phyloP scores from a whole-genome alignment of 2,888 invertebrate species.

The Digitonthophagus gazella region DNA sequence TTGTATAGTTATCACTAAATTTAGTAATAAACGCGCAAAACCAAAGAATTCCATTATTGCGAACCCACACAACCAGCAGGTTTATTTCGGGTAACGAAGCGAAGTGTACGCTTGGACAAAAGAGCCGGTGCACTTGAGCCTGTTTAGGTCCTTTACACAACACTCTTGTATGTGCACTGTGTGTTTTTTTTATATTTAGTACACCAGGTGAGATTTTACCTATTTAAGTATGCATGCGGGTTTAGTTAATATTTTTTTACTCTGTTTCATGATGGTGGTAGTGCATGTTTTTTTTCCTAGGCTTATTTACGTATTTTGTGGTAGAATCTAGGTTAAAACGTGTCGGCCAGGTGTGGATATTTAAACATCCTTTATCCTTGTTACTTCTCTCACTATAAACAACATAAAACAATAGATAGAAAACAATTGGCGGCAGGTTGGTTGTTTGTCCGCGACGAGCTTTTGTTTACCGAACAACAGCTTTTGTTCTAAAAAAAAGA shows the following conservation, averaged over 20 bases:
- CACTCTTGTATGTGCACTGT: constrained; percentile 11
- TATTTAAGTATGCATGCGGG: constrained; percentile 13
- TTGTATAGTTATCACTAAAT: background rate
- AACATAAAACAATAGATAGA: background rate
- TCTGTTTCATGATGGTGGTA: background rate
- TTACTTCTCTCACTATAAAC: too few species aligned
- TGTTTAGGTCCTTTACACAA: constrained; percentile 12
- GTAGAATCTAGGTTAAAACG: too few species aligned
- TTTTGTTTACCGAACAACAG: background rate
- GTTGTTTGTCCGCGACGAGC: background rate
- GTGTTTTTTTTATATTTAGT: constrained; percentile 1
- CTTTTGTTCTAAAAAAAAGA: background rate
- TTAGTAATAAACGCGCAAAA: background rate
- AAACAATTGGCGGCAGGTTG: background rate
- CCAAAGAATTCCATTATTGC: background rate
- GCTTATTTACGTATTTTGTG: background rate
- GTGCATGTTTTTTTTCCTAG: background rate
- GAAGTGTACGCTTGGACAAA: constrained; percentile 24
- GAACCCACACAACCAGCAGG: background rate
- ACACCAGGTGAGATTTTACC: constrained; percentile 18
- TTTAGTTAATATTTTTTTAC: background rate
- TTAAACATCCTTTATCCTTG: too few species aligned
- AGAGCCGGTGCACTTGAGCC: constrained; percentile 19
- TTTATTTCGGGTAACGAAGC: constrained; percentile 7
- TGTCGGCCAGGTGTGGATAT: too few species aligned